These are phyloP conservation scores for Myotis myotis DNA, from an alignment of 2,797 vertebrate genomes.

Conservation along the genomic window DNA sequence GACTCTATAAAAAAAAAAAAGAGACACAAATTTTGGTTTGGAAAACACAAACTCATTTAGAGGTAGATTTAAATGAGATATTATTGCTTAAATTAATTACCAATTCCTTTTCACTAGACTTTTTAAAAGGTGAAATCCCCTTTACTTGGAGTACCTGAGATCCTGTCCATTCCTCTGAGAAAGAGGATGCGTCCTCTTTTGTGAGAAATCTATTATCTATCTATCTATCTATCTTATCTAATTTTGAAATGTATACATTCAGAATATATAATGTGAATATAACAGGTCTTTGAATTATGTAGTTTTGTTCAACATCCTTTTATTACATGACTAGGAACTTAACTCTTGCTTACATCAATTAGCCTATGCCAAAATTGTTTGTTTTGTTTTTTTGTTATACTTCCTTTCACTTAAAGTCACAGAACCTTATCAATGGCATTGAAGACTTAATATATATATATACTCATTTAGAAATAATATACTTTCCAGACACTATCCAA, in stretches of 20 bases:
- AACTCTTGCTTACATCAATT: not conserved
- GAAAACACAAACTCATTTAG: not conserved
- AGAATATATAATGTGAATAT: not conserved
- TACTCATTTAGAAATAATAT: not conserved
- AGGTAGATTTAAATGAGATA: not conserved
- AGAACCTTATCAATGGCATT: not conserved
- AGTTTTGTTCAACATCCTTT: not conserved
- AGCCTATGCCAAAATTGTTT: not conserved
- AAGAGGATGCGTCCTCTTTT: not conserved
- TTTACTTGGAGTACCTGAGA: not conserved
- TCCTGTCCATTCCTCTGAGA: not conserved
- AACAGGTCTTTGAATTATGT: not conserved
- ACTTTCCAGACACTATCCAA: not conserved
- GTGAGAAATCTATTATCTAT: not conserved
- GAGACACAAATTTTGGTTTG: not conserved
- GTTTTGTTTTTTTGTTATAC: not conserved
- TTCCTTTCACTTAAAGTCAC: not conserved
- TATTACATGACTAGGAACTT: not conserved
- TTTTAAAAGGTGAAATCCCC: not conserved
- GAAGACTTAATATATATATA: not conserved
- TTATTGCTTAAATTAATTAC: not conserved
- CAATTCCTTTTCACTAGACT: not conserved
- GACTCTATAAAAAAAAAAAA: not conserved
- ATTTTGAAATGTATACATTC: not conserved
- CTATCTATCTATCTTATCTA: not conserved